phyloP scores from a whole-genome alignment of 2,797 vertebrate genomes.

The Harpagifer antarcticus region DNA sequence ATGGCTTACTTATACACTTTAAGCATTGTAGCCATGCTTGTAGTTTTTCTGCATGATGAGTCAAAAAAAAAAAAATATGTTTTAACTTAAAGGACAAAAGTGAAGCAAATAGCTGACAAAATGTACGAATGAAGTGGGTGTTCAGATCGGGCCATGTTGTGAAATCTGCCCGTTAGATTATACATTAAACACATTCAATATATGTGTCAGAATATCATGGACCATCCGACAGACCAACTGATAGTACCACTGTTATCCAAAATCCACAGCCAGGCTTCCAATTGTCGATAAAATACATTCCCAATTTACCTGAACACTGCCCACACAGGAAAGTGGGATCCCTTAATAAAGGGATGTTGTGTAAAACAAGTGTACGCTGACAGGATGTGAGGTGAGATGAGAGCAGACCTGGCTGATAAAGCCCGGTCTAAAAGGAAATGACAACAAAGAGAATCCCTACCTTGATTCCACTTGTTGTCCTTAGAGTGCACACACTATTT shows the following conservation, averaged over 20 bases:
- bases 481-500: slow-evolving; percentile 74
- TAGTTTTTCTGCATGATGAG: too few relatives aligned
- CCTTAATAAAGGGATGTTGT: background rate
- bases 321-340: background rate
- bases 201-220: background rate
- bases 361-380: slow-evolving; percentile 23
- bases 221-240: background rate
- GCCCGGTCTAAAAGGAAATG: slow-evolving; percentile 69
- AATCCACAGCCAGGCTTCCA: background rate
- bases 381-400: slow-evolving; percentile 42
- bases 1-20: background rate
- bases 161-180: background rate
- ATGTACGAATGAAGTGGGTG: background rate
- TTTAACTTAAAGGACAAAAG: too few relatives aligned
- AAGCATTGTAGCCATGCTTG: background rate
- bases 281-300: background rate
- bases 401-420: slow-evolving; percentile 62
- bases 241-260: background rate
- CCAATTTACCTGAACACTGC: background rate
- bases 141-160: background rate
- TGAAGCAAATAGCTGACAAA: too few relatives aligned
- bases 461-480: slow-evolving; percentile 72
- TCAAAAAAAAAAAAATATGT: too few relatives aligned
- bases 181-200: background rate
- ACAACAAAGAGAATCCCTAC: slow-evolving; percentile 74